These are phyloP conservation scores for Peromyscus eremicus DNA, from an alignment of 2,797 vertebrate genomes.

Conservation along the genomic window DNA sequence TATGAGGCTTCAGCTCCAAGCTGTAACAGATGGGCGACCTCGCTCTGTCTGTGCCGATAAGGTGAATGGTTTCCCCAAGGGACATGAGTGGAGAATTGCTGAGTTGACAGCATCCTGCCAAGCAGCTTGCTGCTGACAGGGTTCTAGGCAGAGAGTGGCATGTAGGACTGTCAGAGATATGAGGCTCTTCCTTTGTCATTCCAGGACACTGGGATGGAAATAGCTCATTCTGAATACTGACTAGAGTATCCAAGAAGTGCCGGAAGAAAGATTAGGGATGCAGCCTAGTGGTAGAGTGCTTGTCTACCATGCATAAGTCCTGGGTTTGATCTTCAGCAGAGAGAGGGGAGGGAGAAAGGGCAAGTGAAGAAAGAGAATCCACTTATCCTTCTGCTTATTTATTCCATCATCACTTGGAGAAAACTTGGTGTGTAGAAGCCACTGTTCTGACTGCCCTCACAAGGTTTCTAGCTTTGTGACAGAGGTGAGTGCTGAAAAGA, in stretches of 20 bases:
- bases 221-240: neutral
- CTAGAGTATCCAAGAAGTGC: neutral
- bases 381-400: neutral
- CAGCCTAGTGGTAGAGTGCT: neutral
- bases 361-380: neutral
- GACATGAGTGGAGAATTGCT: constrained; percentile 80
- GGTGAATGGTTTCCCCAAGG: constrained; percentile 84
- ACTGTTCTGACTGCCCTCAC: neutral
- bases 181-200: neutral
- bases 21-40: constrained; percentile 84
- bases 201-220: neutral
- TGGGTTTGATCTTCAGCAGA: neutral
- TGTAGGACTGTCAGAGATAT: neutral
- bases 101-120: constrained; percentile 81
- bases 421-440: neutral
- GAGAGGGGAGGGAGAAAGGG: neutral
- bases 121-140: constrained; percentile 80
- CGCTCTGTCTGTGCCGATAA: constrained; percentile 83
- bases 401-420: neutral
- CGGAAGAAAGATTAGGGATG: neutral
- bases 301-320: neutral
- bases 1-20: constrained; percentile 80
- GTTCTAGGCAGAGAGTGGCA: constrained; percentile 51
- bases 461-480: neutral
- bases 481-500: neutral